Evolutionary conservation across 2,113 vertebrate genomes (phyloP), one percentile per base, ranked within the genome.

Genomic region (Sturnus vulgaris): DNA sequence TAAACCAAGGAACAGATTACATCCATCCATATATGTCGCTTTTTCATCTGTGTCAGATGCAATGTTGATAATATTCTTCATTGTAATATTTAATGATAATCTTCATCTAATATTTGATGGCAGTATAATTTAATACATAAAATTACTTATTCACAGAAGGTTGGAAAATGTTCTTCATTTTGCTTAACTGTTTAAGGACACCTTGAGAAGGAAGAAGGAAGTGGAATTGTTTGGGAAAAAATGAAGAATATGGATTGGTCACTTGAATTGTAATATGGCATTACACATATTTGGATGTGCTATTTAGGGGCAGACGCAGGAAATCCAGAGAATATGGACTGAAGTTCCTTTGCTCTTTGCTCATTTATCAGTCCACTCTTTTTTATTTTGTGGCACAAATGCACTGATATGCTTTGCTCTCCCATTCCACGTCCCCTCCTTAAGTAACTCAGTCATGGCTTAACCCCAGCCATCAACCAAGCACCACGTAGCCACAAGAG

Each of bases 101-200:
- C 89, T 97, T 96, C 33, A 93, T 93, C 97, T 97, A 98, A 97
- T 97, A 97, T 97, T 96, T 98, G 69, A 97, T 97, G 86, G 44
- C 50, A 86, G 44, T 88, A 80, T 96, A 97, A 97, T 97, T 96
- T 88, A 94, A 92, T 96, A 79, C 40, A 75, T 83, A 37, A 88
- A 63, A 39, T 66, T 92, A 80, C 53, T 92, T 82, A 52, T 70
- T 73, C 47, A 60, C 0, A 0, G 30, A 44, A 89, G 76, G 55
- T 83, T 95, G 88, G 82, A 93, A 96, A 96, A 96, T 81, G 35
- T 49, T 89, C 64, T 91, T 94, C 13, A 70, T 93, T 88, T 95
- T 95, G 28, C 42, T 96, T 97, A 93, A 96, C 82, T 91, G 23
- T 95, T 96, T 93, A 82, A 87, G 35, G 40, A 68, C 25, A 66